phyloP scores from a whole-genome alignment of 2,888 invertebrate genomes.

The Ochropacha duplaris region DNA sequence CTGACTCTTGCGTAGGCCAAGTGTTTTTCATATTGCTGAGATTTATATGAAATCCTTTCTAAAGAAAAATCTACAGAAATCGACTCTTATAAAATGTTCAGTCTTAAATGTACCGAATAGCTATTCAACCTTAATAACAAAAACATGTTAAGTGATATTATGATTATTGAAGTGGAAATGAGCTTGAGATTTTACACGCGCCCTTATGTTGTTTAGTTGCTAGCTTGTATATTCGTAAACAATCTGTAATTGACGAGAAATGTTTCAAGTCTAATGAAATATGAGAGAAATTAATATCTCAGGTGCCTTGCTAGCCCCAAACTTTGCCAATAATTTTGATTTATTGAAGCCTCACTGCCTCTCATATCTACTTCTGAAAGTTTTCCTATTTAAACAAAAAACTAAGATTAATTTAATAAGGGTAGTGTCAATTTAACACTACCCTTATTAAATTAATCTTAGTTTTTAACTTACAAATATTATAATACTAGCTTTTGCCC shows the following conservation, averaged over 20 bases:
- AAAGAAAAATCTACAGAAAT: background rate
- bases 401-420: no score
- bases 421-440: constrained; percentile 31
- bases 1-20: no score
- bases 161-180: background rate
- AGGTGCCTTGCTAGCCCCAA: constrained; percentile 55
- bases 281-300: constrained; percentile 59
- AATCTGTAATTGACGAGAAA: constrained; percentile 50
- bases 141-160: background rate
- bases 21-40: no score
- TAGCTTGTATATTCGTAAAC: constrained; percentile 19
- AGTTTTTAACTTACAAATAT: no score
- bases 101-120: no score
- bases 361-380: constrained; percentile 52
- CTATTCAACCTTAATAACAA: background rate
- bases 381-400: constrained; percentile 59
- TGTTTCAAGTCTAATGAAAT: constrained; percentile 56
- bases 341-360: constrained; percentile 55
- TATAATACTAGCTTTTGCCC: no score
- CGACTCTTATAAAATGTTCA: background rate
- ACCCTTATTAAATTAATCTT: background rate
- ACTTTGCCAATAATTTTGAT: constrained; percentile 71
- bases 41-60: background rate
- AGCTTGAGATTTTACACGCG: background rate
- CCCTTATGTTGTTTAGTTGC: background rate